Percentiles rank a stretch among this genome's conserved stretches.
phyloP scores from a whole-genome alignment of 2,113 vertebrate genomes.

The Triplophysa tibetana region DNA sequence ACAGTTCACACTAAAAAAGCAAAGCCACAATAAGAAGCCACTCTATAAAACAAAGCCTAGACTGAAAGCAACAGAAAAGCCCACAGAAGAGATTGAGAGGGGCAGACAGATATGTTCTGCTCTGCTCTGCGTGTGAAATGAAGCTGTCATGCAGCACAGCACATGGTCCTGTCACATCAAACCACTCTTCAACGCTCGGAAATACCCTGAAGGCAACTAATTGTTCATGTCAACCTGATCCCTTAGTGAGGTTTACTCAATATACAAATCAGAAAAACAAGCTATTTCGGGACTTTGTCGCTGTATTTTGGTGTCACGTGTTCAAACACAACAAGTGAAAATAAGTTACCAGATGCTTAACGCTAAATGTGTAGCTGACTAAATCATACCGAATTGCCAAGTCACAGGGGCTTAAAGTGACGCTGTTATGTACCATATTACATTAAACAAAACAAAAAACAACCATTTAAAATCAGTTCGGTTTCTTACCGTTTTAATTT shows the following conservation, averaged over 20 bases:
- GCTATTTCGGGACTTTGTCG: neutral
- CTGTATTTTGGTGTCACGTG: neutral
- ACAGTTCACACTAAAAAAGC: no score
- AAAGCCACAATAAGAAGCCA: neutral
- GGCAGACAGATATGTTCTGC: constrained; percentile 4
- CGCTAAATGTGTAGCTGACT: neutral
- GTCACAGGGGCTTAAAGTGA: neutral
- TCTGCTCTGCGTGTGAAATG: constrained; percentile 24
- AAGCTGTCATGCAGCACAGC: constrained; percentile 41
- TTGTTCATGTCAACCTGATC: constrained; percentile 34
- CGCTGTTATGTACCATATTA: no score
- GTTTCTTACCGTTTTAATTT: constrained; percentile 20
- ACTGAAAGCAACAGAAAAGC: neutral
- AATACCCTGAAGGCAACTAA: constrained; percentile 40
- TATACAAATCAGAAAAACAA: constrained; percentile 27
- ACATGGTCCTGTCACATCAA: constrained; percentile 42
- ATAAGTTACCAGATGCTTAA: neutral
- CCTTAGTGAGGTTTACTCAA: constrained; percentile 30
- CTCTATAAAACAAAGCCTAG: neutral
- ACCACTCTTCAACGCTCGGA: constrained; percentile 30
- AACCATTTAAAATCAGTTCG: neutral
- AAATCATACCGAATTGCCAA: neutral
- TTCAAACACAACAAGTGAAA: neutral
- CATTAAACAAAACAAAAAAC: neutral
- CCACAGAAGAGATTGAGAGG: constrained; percentile 6